A percentile compares a stretch with the other conserved stretches of the same genome.
Evolutionary conservation across 1,140 invertebrate genomes (phyloP).

Genomic region (Drepana arcuata): DNA sequence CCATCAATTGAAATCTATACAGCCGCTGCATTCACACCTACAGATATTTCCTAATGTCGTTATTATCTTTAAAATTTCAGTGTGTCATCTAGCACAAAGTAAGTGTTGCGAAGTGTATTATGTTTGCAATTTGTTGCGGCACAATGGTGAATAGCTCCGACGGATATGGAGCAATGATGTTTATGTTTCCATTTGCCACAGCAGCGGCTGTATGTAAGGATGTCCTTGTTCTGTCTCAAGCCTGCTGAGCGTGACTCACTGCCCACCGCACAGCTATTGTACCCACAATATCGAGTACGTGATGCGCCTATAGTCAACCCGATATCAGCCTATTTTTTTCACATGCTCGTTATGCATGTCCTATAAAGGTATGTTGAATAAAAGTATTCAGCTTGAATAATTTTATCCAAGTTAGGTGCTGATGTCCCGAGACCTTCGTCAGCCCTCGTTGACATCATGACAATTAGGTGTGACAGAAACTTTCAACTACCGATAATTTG

Average conservation of each 20-base stretch:
- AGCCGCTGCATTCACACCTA: constrained; percentile 6
- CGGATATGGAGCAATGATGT: constrained; percentile 64
- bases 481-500: no score
- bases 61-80: constrained; percentile 50
- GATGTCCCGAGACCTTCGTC: no score
- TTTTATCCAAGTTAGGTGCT: no score
- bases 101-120: constrained; percentile 59
- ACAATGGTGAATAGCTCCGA: constrained; percentile 58
- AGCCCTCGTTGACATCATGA: no score
- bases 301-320: constrained; percentile 15
- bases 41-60: constrained; percentile 28
- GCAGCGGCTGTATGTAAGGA: constrained; percentile 32
- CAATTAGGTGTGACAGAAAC: no score
- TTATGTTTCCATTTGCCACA: constrained; percentile 60
- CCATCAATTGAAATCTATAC: constrained; percentile 13
- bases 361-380: no score
- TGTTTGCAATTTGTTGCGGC: constrained; percentile 60
- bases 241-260: constrained; percentile 38
- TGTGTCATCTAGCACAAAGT: constrained; percentile 45
- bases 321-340: no score
- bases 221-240: constrained; percentile 59
- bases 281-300: constrained; percentile 25
- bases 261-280: constrained; percentile 35
- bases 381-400: no score
- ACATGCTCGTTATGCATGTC: no score